Evolutionary conservation across 2,888 invertebrate genomes (phyloP).

Genomic region (Calliscelio sp.): DNA sequence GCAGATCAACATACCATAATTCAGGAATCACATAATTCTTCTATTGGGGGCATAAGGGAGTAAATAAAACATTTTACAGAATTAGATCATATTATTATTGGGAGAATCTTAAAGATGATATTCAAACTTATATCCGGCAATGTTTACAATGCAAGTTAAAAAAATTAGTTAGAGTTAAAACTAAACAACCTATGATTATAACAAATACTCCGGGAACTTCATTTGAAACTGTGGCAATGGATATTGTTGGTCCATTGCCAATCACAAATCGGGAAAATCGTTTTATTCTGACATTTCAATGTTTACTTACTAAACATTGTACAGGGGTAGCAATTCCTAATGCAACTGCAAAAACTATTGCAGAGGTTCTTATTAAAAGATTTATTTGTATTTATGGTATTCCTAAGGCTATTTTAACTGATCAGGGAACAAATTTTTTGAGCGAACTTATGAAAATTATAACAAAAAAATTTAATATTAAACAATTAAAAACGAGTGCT

Average conservation of each 20-base stretch:
- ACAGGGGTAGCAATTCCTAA: neutral
- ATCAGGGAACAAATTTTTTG: neutral
- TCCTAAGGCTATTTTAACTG: neutral
- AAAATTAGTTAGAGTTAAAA: too few species aligned
- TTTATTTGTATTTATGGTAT: neutral
- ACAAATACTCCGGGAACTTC: neutral
- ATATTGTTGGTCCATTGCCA: slow-evolving; percentile 12
- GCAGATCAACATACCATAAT: slow-evolving; percentile 1
- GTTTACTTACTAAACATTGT: slow-evolving; percentile 6
- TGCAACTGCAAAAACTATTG: slow-evolving; percentile 9
- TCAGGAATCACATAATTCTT: slow-evolving; percentile 35
- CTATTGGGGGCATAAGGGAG: slow-evolving; percentile 39
- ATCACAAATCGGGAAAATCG: neutral
- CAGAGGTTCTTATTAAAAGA: neutral
- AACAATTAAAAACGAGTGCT: too few species aligned
- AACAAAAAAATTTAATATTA: neutral
- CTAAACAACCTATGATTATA: neutral
- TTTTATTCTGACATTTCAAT: too few species aligned
- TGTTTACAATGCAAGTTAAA: too few species aligned
- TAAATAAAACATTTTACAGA: slow-evolving; percentile 39
- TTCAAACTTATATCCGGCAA: slow-evolving; percentile 1
- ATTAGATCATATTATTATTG: slow-evolving; percentile 27
- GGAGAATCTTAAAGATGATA: slow-evolving; percentile 47
- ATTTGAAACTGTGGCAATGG: neutral
- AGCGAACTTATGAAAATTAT: neutral